Conservation (phyloP, 1,140 invertebrate species). For the Macrosteles quadrilineatus region DNA sequence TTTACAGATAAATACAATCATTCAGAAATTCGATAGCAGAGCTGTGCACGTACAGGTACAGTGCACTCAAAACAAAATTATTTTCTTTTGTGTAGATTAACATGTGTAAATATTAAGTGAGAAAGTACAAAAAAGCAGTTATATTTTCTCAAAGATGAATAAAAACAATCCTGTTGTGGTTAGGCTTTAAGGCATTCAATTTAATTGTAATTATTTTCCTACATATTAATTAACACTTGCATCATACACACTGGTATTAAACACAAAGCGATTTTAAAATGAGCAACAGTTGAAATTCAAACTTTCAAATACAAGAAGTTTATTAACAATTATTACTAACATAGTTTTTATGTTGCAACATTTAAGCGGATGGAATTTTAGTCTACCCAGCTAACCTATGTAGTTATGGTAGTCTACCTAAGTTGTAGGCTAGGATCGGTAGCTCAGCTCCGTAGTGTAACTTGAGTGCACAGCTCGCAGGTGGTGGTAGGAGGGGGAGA, state of each 20-base stretch:
- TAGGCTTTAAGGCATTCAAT: background rate
- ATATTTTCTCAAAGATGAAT: too few species aligned
- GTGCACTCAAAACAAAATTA: background rate
- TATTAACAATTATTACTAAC: too few species aligned
- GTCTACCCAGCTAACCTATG: background rate
- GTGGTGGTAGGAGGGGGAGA: background rate
- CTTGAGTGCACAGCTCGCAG: background rate
- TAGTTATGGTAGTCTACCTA: too few species aligned
- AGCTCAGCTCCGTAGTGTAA: too few species aligned
- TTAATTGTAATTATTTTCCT: too few species aligned
- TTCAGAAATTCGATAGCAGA: background rate
- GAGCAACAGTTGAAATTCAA: too few species aligned
- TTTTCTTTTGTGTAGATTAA: background rate
- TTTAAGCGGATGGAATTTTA: background rate
- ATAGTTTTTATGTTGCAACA: background rate
- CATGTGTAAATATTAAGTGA: background rate
- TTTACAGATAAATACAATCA: constrained; percentile 22
- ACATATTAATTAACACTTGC: background rate
- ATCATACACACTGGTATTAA: background rate
- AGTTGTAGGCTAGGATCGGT: too few species aligned
- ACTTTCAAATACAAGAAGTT: too few species aligned
- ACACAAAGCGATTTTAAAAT: too few species aligned
- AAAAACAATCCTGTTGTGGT: background rate
- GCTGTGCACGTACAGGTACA: background rate
- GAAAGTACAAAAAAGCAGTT: too few species aligned